Evolutionary conservation across 2,888 invertebrate species (phyloP).

Genomic region (Aelia acuminata): DNA sequence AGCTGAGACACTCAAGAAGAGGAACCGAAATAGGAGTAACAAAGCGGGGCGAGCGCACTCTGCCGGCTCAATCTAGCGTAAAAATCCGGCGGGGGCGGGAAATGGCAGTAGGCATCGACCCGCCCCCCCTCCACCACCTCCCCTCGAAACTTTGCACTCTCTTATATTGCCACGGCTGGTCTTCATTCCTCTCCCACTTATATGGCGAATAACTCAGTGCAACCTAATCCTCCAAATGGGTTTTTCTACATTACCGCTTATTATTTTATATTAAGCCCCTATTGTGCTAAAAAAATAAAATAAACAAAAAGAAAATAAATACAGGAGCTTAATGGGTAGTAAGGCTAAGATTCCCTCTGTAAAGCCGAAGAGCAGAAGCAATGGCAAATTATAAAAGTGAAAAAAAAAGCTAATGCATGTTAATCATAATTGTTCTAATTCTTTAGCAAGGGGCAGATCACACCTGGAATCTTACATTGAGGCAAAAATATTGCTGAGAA

Average conservation of each 20-base stretch:
- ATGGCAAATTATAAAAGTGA: too few relatives aligned
- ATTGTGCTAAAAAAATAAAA: background rate
- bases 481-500: too few relatives aligned
- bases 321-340: too few relatives aligned
- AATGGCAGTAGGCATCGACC: constrained; percentile 54
- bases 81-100: constrained; percentile 53
- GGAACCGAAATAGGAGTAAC: constrained; percentile 25
- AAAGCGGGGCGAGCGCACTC: constrained; percentile 31
- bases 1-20: constrained; percentile 31
- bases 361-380: too few relatives aligned
- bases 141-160: constrained; percentile 55
- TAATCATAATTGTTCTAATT: too few relatives aligned
- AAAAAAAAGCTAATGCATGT: too few relatives aligned
- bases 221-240: constrained; percentile 44
- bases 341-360: too few relatives aligned
- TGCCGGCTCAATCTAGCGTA: constrained; percentile 53
- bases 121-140: constrained; percentile 44
- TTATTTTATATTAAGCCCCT: background rate
- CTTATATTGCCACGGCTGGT: constrained; percentile 46
- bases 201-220: background rate
- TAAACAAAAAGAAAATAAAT: background rate
- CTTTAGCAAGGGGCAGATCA: too few relatives aligned
- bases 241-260: background rate
- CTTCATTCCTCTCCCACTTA: constrained; percentile 42
- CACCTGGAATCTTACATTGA: too few relatives aligned